A percentile compares a stretch with the other conserved stretches of the same genome.
Conservation (phyloP, 1,140 invertebrate species). For the Thaumetopoea pityocampa region DNA sequence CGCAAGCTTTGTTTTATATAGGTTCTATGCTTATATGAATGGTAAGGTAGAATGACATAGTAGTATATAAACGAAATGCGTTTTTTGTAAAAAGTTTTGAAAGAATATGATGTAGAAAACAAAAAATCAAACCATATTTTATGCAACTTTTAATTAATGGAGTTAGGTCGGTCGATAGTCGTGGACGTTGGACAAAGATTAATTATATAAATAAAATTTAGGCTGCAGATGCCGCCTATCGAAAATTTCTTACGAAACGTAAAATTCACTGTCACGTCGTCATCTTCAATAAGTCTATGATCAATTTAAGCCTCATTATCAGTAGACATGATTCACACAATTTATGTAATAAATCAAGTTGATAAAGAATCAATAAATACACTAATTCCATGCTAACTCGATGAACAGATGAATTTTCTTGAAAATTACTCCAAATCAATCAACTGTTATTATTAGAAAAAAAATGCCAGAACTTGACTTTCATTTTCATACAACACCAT, state of each 20-base stretch:
- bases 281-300: constrained; percentile 33
- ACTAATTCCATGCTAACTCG: constrained; percentile 12
- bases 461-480: too few species aligned
- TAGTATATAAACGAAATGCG: too few species aligned
- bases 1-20: too few species aligned
- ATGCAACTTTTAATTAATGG: constrained; percentile 9
- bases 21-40: too few species aligned
- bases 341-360: constrained; percentile 21
- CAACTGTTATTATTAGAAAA: too few species aligned
- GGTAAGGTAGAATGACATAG: too few species aligned
- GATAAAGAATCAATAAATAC: constrained; percentile 6
- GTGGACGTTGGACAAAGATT: constrained; percentile 34
- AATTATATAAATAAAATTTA: constrained; percentile 51
- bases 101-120: too few species aligned
- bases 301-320: constrained; percentile 36
- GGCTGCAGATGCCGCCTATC: constrained; percentile 37
- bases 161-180: constrained; percentile 28
- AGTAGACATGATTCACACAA: constrained; percentile 31
- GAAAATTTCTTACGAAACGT: constrained; percentile 34
- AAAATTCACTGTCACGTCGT: constrained; percentile 20
- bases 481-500: too few species aligned
- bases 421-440: constrained; percentile 13
- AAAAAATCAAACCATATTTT: background rate
- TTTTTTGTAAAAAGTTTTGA: too few species aligned
- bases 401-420: constrained; percentile 3